These are phyloP conservation scores for Formica exsecta DNA, from an alignment of 1,140 invertebrate genomes.

Conservation along the genomic window DNA sequence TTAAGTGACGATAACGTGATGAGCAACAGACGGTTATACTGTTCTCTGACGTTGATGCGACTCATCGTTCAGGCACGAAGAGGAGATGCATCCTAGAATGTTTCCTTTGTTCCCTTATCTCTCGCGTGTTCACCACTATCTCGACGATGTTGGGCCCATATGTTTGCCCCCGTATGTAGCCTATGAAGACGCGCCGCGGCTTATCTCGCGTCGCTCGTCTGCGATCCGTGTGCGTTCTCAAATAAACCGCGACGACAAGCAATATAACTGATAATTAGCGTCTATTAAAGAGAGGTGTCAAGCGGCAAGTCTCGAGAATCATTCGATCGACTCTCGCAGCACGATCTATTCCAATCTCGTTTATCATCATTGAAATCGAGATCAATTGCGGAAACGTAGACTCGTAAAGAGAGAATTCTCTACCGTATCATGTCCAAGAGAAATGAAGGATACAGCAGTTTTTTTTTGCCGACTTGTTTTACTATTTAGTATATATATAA, in stretches of 20 bases:
- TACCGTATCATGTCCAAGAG: too few species aligned
- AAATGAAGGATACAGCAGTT: too few species aligned
- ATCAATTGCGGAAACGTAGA: background rate
- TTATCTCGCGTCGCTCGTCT: constrained; percentile 28
- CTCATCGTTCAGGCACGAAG: background rate
- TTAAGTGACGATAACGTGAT: background rate
- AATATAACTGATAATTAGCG: constrained; percentile 34
- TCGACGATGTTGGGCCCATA: background rate
- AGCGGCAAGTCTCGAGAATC: background rate
- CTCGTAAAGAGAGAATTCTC: background rate
- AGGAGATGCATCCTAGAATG: background rate
- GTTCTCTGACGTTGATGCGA: background rate
- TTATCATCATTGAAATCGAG: background rate
- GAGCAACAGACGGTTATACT: constrained; percentile 36
- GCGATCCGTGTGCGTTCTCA: background rate
- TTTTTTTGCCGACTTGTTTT: too few species aligned
- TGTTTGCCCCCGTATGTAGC: background rate
- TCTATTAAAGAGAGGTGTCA: background rate
- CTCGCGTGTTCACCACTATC: background rate
- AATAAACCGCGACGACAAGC: constrained; percentile 21
- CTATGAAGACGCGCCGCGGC: background rate
- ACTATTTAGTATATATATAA: too few species aligned
- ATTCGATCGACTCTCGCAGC: background rate
- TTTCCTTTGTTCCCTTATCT: constrained; percentile 26
- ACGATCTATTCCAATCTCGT: background rate